Evolutionary conservation across 2,888 invertebrate genomes (phyloP).

Genomic region (Drosophila buzzatii): DNA sequence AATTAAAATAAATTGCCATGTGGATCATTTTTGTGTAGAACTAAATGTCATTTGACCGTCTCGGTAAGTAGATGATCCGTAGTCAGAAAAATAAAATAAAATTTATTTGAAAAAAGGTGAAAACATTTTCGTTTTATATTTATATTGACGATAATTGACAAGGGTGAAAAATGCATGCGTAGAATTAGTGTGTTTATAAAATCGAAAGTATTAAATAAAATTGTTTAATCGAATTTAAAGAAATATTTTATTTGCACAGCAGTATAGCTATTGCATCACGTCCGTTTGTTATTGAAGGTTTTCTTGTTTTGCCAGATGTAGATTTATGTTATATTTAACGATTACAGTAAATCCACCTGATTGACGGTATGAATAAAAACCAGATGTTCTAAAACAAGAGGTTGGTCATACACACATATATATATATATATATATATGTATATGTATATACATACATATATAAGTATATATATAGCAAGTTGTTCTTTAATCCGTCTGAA

Average conservation of each 20-base stretch:
- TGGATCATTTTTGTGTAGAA: conserved; percentile 32
- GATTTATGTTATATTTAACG: conserved; percentile 3
- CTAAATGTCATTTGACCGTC: conserved; percentile 26
- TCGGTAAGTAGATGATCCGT: conserved; percentile 12
- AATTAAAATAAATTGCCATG: conserved; percentile 64
- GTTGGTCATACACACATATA: background rate
- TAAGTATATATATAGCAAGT: background rate
- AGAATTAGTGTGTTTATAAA: background rate
- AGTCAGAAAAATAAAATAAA: conserved; percentile 5
- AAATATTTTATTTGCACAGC: conserved; percentile 34
- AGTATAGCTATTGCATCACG: conserved; percentile 3
- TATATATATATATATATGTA: no score
- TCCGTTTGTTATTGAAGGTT: conserved; percentile 9
- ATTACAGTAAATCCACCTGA: conserved; percentile 12
- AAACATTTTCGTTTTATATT: background rate
- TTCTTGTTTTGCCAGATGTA: conserved; percentile 19
- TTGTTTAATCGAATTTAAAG: conserved; percentile 1
- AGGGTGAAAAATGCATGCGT: no score
- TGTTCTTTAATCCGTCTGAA: conserved; percentile 3
- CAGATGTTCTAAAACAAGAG: conserved; percentile 43
- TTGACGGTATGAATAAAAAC: conserved; percentile 30
- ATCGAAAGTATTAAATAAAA: conserved; percentile 2
- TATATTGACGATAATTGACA: no score
- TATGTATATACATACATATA: no score
- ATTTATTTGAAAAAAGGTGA: no score